Evolutionary conservation across 2,888 invertebrate genomes (phyloP), one percentile per base, ranked within the genome.

Genomic region (Drosophila paranaensis): DNA sequence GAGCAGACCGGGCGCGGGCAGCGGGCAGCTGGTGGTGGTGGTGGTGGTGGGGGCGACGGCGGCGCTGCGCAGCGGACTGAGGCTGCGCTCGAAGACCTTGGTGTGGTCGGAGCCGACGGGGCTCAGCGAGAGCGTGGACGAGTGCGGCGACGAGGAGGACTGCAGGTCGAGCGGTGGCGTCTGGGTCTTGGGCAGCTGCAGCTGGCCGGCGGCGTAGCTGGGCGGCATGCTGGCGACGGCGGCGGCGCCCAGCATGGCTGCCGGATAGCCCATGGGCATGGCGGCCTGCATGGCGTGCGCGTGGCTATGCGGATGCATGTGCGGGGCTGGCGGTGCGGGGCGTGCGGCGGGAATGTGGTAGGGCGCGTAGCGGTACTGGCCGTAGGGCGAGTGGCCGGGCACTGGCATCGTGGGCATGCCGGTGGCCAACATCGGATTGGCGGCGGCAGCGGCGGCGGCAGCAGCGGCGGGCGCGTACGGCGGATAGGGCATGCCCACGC

Each of bases 401-500:
- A 96, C 27, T 94, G 94, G 83, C 86, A 92, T 90, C 1, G 90
- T 77, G 93, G 94, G 50, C 95, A 94, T 90, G 93, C 93, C 90
- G 0, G 78, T 77, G 74, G 85, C 81, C 92, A 93, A 90, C 93
- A 93, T 90, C 89, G 87, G 94, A 79, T 93, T 95, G 57, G 78
- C 77, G 20, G 71, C 77, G 13, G 89, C 88, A 4, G 71, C 82
- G 37, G 88, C 82, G 46, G 78, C 83, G 13, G 87, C 82, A 33
- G 88, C 82, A 13, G 81, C 86, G 13, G 81, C 77, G 16, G 82
- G 79, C 71, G 94, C 95, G 90, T 94, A 94, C 74, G 94, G 95
- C 1, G 94, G 94, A 91, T 95, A 95, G 4, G 95, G 95, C 63
- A 95, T 93, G 55, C 95, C 94, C 11, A 95, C 95, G 11, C 95